phyloP scores from a whole-genome alignment of 2,797 vertebrate species.

The Poecilia gillii region DNA sequence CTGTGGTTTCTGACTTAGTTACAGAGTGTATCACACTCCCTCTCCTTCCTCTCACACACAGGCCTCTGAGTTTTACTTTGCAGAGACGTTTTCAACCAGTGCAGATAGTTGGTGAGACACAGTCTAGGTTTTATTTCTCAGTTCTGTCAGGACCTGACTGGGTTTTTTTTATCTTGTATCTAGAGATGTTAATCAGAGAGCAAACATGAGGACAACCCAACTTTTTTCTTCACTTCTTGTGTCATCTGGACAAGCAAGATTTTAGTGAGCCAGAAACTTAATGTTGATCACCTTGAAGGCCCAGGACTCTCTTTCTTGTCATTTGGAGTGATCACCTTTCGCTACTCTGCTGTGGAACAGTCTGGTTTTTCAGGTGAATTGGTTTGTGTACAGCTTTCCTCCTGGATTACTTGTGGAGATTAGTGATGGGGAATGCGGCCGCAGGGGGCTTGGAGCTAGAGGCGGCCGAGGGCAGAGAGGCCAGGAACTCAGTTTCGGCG shows the following conservation, averaged over 20 bases:
- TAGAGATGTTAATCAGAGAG: constrained; percentile 26
- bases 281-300: constrained; percentile 28
- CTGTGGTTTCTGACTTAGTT: constrained; percentile 78
- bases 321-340: constrained; percentile 37
- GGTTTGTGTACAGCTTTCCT: constrained; percentile 62
- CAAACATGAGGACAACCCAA: constrained; percentile 46
- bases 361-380: constrained; percentile 48
- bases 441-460: constrained; percentile 83
- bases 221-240: constrained; percentile 38
- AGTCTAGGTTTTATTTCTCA: constrained; percentile 8
- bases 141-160: constrained; percentile 3
- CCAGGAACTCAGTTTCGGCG: constrained; percentile 63
- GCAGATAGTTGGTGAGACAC: constrained; percentile 14
- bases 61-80: constrained; percentile 37
- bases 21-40: constrained; percentile 57
- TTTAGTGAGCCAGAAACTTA: constrained; percentile 35
- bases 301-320: constrained; percentile 19
- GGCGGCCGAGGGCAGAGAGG: constrained; percentile 73
- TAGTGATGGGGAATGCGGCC: constrained; percentile 91
- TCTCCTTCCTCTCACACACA: constrained; percentile 69
- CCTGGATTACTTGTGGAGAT: constrained; percentile 85
- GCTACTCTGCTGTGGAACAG: constrained; percentile 46
- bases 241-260: constrained; percentile 39
- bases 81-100: constrained; percentile 27
- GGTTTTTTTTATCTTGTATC: constrained; percentile 13